These are phyloP conservation scores for Eumacrocentrus americanus DNA, from an alignment of 2,888 invertebrate genomes.

Conservation along the genomic window DNA sequence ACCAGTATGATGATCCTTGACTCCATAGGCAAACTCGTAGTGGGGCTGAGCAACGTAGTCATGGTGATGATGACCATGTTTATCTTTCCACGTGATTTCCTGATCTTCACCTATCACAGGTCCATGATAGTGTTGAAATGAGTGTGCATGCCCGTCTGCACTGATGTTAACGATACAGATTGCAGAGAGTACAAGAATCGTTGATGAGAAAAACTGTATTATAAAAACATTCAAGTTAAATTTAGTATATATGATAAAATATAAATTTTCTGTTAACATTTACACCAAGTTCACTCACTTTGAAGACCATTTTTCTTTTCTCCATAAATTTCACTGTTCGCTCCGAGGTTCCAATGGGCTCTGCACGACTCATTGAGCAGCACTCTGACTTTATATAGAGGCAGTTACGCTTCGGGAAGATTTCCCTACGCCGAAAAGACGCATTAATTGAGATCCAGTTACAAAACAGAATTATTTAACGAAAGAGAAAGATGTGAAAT, in stretches of 20 bases:
- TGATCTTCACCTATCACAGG: slow-evolving; percentile 54
- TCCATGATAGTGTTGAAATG: slow-evolving; percentile 57
- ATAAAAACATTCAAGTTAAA: neutral
- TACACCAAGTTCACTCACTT: neutral
- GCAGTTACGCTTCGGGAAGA: no score
- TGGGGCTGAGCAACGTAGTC: slow-evolving; percentile 58
- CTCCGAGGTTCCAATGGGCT: neutral
- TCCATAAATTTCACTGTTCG: neutral
- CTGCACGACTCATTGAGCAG: neutral
- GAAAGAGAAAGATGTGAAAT: no score
- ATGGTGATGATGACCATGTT: slow-evolving; percentile 56
- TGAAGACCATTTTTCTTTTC: slow-evolving; percentile 3
- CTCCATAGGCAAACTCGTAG: slow-evolving; percentile 56
- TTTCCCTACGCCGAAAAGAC: no score
- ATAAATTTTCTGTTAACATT: no score
- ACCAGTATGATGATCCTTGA: slow-evolving; percentile 57
- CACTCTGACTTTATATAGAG: slow-evolving; percentile 5
- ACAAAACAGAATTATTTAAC: no score
- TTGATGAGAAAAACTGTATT: neutral
- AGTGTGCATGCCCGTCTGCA: slow-evolving; percentile 50
- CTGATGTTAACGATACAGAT: slow-evolving; percentile 24
- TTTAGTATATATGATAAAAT: no score
- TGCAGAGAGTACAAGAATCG: slow-evolving; percentile 22
- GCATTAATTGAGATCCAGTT: no score
- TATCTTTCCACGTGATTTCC: slow-evolving; percentile 52